Base-by-base conservation (phyloP, 2,888 invertebrate species). In the Cephus spinipes region DNA sequence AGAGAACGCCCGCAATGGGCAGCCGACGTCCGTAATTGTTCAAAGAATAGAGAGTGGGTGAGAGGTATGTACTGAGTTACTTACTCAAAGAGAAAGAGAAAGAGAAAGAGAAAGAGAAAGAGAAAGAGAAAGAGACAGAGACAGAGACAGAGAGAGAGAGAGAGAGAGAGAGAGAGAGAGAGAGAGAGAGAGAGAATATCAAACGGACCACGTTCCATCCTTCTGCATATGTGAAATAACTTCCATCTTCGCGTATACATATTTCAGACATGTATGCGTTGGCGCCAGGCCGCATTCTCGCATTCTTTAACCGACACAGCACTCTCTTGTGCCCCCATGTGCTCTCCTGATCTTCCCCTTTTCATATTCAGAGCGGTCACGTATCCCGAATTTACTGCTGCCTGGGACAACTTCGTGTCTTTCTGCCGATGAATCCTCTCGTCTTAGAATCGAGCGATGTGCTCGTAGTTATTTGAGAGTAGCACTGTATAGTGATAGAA, bases 281-380 rank as follows among this genome's bases (percentile, higher is more conserved):
- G 90, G 90, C 90, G 90, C 90, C 90, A 90, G 89, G 89, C 89
- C 87, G 89, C 90, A 90, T 90, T 90, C 90, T 90, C 90, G 90
- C 89, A 89, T 89, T 90, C 87, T 89, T 90, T 88, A 88, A 87
- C 80, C 78, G 76, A 80, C 79, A 82, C 82, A 79, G 81, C 73
- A 74, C 69, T 79, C 77, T 40, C 69, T 34, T 69, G 34, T 30
- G 74, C 73, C 79, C 68, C 68, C 40, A 55, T 55, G 9, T 55
- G 40, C 40, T 55, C 40, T 55, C 23, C 40, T 23, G 77, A 75
- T 77, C 77, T 76, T 34, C 55, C 75, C 30, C 74, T 33, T 34
- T 33, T 33, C 31, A 76, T 75, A 78, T 78, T 76, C 73, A 78
- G 36, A 79, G 75, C 77, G 75, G 75, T 79, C 79, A 77, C 75